Percentiles rank a stretch among this genome's conserved stretches.
Evolutionary conservation across 1,140 invertebrate genomes (phyloP).

Genomic region (Brachionus koreanus): DNA sequence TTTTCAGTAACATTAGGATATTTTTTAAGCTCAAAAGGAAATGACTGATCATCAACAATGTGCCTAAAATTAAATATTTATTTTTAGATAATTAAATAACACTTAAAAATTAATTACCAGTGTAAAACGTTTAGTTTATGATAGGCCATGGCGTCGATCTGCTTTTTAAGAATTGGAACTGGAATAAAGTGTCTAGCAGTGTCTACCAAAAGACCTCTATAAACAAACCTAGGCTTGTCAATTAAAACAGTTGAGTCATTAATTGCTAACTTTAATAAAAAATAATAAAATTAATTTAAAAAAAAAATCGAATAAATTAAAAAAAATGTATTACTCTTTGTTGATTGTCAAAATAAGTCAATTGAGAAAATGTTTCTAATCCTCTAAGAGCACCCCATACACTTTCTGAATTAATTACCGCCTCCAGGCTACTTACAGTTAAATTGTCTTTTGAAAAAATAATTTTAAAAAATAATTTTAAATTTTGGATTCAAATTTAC

Average conservation of each 20-base stretch:
- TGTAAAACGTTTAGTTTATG: conserved; percentile 89
- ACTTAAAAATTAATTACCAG: conserved; percentile 67
- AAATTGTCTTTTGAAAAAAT: not conserved
- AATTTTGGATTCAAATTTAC: not conserved
- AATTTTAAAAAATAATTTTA: not conserved
- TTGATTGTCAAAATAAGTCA: not conserved
- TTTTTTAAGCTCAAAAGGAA: conserved; percentile 73
- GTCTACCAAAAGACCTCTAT: conserved; percentile 75
- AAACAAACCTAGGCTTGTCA: conserved; percentile 62
- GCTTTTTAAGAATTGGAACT: conserved; percentile 19
- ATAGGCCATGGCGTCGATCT: conserved; percentile 67
- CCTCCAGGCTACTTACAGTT: not conserved
- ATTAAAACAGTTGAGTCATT: conserved; percentile 48
- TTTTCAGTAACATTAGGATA: conserved; percentile 65
- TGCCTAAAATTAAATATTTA: conserved; percentile 76
- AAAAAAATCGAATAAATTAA: not conserved
- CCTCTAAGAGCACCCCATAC: conserved; percentile 43
- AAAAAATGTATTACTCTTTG: not conserved
- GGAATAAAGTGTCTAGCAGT: conserved; percentile 76
- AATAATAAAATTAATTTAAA: not conserved
- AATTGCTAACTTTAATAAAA: conserved; percentile 46
- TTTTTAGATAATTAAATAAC: not conserved
- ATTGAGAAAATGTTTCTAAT: conserved; percentile 43
- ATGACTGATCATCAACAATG: conserved; percentile 83
- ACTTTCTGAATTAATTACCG: not conserved